Evolutionary conservation across 2,797 vertebrate genomes (phyloP).

Genomic region (Tangara arthus): DNA sequence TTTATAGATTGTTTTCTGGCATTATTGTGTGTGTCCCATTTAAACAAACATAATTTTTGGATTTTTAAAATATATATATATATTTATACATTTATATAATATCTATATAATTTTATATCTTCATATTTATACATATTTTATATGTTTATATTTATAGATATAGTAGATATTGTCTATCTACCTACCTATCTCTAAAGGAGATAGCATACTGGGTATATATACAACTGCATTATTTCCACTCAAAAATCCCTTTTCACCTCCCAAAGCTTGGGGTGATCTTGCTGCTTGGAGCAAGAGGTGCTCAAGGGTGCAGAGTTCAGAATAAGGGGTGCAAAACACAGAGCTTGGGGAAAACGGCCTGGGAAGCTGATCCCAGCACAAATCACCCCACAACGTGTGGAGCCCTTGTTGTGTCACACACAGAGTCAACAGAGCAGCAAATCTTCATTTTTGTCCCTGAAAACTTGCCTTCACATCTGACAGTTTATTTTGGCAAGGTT

Average conservation of each 20-base stretch:
- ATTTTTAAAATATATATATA: too few relatives aligned
- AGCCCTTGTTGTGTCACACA: background rate
- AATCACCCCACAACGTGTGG: fast-evolving
- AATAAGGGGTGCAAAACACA: background rate
- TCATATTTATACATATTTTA: too few relatives aligned
- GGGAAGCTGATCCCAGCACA: background rate
- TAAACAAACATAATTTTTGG: background rate
- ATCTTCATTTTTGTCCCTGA: background rate
- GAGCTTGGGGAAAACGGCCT: background rate
- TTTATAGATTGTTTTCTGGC: background rate
- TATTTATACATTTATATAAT: too few relatives aligned
- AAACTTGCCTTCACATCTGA: slow-evolving; percentile 1
- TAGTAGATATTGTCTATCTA: too few relatives aligned
- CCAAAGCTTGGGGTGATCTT: background rate
- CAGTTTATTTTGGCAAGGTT: slow-evolving; percentile 18
- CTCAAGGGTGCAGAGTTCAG: background rate
- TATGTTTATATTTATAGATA: background rate
- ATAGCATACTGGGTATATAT: fast-evolving
- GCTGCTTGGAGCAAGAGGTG: background rate
- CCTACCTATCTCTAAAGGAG: background rate
- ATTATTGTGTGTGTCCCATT: background rate
- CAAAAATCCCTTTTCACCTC: background rate
- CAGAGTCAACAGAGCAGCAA: background rate
- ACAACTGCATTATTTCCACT: background rate
- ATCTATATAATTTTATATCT: too few relatives aligned